Conservation (phyloP, 2,113 vertebrate genomes). For the Papio anubis region DNA sequence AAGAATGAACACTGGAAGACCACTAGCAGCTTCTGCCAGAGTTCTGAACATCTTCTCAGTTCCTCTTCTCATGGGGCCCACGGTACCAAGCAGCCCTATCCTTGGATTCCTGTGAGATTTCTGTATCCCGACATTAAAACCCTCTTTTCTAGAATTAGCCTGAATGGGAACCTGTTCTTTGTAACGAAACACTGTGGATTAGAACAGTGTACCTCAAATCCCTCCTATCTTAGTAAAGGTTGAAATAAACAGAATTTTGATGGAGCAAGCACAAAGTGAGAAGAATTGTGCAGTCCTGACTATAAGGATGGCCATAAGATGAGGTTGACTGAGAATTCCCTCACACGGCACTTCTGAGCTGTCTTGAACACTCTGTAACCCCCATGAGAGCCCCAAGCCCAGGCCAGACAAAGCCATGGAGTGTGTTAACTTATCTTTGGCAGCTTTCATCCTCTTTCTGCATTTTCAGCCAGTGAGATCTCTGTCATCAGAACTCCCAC, state of each 20-base stretch:
- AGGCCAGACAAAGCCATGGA: background rate
- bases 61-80: background rate
- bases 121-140: background rate
- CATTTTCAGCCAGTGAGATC: background rate
- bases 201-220: background rate
- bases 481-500: background rate
- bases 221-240: background rate
- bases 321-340: background rate
- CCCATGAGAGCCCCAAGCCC: background rate
- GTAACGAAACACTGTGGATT: background rate
- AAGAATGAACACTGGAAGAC: background rate
- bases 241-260: background rate
- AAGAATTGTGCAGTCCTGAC: background rate
- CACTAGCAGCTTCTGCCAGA: background rate
- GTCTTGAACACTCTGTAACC: background rate
- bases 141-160: background rate
- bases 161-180: background rate
- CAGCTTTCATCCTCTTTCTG: background rate
- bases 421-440: background rate
- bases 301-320: rapidly evolving
- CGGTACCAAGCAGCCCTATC: background rate
- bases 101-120: background rate
- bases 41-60: background rate
- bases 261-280: background rate
- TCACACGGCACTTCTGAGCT: rapidly evolving